Evolutionary conservation across 2,888 invertebrate species (phyloP).

Genomic region (Euclidia mi): DNA sequence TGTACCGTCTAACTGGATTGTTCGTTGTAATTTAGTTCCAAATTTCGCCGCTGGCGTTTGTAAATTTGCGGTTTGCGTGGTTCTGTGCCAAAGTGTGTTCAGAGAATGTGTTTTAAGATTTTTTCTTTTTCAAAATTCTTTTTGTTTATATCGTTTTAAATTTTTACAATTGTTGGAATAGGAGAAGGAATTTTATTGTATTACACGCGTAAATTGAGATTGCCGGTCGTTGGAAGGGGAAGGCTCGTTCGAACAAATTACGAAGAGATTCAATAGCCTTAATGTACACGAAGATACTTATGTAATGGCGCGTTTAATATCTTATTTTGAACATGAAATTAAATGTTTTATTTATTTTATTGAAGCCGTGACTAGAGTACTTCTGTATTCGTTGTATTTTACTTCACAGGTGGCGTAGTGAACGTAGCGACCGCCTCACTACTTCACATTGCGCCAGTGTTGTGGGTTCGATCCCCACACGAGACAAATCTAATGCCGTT

Average conservation of each 20-base stretch:
- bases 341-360: slow-evolving; percentile 1
- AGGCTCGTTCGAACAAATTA: slow-evolving; percentile 24
- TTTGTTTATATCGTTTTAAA: slow-evolving; percentile 47
- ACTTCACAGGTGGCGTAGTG: no score
- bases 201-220: slow-evolving; percentile 37
- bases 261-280: slow-evolving; percentile 28
- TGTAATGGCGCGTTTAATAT: slow-evolving; percentile 17
- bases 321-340: slow-evolving; percentile 11
- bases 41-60: slow-evolving; percentile 30
- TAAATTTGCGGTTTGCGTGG: slow-evolving; percentile 25
- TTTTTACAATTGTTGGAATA: slow-evolving; percentile 34
- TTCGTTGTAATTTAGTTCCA: slow-evolving; percentile 30
- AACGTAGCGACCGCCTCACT: no score
- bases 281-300: slow-evolving; percentile 14
- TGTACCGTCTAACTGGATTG: slow-evolving; percentile 10
- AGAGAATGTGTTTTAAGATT: slow-evolving; percentile 30
- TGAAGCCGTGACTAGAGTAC: no score
- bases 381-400: no score
- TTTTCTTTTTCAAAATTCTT: slow-evolving; percentile 31
- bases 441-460: no score
- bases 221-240: slow-evolving; percentile 2
- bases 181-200: slow-evolving; percentile 19
- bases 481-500: no score
- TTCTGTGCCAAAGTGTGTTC: slow-evolving; percentile 48
- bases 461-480: no score